Evolutionary conservation across 1,140 invertebrate genomes (phyloP), one percentile per base, ranked within the genome.

Genomic region (Globodera rostochiensis): DNA sequence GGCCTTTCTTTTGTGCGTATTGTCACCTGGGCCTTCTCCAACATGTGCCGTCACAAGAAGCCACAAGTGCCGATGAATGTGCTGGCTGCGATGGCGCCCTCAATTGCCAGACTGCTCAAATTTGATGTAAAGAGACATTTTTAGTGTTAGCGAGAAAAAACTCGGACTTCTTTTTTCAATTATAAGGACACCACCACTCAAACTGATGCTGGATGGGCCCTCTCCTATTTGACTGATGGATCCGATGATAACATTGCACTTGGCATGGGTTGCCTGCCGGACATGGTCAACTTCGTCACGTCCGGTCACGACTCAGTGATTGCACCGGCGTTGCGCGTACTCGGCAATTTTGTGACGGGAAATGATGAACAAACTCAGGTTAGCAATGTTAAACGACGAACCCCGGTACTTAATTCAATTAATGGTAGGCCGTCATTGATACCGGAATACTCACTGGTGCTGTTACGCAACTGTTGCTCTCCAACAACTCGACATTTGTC

Each of bases 181-280:
- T 53, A 21, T 76, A 69, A 78, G 77, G 77, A 78, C 66, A 45
- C 49, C 49, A 53, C 66, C 49, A 78, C 77, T 3, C 77, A 78
- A 69, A 78, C 64, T 78, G 77, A 78, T 45, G 73, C 73, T 53
- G 80, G 84, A 47, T 86, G 84, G 84, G 84, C 84, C 6, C 82
- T 86, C 49, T 84, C 82, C 47, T 86, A 86, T 50, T 50, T 86
- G 57, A 86, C 82, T 53, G 84, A 86, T 76, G 83, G 82, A 7
- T 53, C 82, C 19, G 84, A 86, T 64, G 77, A 74, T 1, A 57
- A 84, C n/a, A 86, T 86, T 70, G 36, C 45, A 66, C 15, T 82
- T 66, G 78, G 46, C n/a, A 13, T 74, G 9, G 15, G 21, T 11
- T 47, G 25, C 15, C 69, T 85, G 45, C 75, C 53, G 5, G 60